Conservation (phyloP, 2,113 vertebrate species). For the Apodemus sylvaticus region DNA sequence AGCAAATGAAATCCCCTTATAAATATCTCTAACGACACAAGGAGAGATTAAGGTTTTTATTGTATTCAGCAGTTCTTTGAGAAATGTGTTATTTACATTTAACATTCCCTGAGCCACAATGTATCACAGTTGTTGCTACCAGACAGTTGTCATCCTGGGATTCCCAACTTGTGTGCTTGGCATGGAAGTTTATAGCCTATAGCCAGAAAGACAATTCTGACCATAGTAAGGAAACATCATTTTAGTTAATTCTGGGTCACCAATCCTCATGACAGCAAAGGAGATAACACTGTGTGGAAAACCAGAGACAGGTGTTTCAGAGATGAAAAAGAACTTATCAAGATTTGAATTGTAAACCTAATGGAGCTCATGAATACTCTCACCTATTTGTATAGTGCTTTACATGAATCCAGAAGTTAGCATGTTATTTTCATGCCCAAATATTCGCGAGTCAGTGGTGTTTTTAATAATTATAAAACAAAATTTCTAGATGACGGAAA, state of each 20-base stretch:
- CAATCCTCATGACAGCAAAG: not conserved
- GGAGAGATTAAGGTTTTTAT: not conserved
- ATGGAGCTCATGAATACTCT: not conserved
- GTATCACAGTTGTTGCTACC: not conserved
- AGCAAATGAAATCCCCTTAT: not conserved
- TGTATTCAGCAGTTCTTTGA: not conserved
- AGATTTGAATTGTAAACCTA: not conserved
- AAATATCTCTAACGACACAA: not conserved
- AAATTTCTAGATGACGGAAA: not conserved
- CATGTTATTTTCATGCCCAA: conserved; percentile 17
- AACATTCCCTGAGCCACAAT: not conserved
- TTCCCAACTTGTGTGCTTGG: not conserved
- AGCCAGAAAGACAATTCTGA: not conserved
- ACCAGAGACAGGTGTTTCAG: not conserved
- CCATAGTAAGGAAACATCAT: not conserved
- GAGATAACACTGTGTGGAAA: not conserved
- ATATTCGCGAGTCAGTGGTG: not conserved
- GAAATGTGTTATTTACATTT: conserved; percentile 1
- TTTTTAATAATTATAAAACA: conserved; percentile 15
- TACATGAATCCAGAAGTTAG: not conserved
- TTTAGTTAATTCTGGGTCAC: not conserved
- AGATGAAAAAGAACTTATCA: not conserved
- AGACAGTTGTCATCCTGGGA: not conserved
- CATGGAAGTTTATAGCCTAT: not conserved
- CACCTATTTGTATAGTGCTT: not conserved